These are phyloP conservation scores for Neodon shergylaensis DNA, from an alignment of 2,113 vertebrate species.

Conservation along the genomic window DNA sequence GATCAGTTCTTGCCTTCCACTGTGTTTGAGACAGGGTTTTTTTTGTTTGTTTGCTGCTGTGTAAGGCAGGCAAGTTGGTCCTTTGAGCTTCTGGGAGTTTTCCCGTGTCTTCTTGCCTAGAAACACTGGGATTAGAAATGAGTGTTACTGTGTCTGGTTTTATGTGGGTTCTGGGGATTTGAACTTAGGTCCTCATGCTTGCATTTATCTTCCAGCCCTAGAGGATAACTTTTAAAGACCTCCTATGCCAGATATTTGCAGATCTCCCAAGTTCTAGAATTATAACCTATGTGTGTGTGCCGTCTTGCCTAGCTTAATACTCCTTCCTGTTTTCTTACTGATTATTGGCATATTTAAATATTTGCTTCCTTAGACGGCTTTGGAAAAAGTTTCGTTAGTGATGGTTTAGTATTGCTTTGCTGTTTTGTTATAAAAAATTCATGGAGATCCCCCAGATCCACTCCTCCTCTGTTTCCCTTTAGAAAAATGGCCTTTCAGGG, in stretches of 20 bases:
- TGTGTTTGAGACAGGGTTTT: background rate
- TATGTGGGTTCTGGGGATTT: background rate
- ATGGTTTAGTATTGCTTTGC: conserved; percentile 10
- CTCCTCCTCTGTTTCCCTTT: background rate
- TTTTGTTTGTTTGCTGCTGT: background rate
- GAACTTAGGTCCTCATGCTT: too few species aligned
- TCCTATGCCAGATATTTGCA: background rate
- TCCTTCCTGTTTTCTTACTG: background rate
- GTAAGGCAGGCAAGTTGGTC: background rate
- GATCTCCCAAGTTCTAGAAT: background rate
- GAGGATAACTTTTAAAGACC: background rate
- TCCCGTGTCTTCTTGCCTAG: background rate
- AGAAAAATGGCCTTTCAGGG: background rate
- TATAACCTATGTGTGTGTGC: background rate
- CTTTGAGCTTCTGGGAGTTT: background rate
- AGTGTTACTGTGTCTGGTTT: background rate
- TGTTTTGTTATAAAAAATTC: background rate
- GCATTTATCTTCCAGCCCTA: background rate
- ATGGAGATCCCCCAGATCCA: background rate
- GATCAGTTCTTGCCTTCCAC: background rate
- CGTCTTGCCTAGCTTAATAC: background rate
- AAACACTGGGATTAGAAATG: background rate
- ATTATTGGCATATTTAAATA: background rate
- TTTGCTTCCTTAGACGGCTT: conserved; percentile 2
- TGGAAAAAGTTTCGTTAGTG: conserved; percentile 45